A percentile compares a stretch with the other conserved stretches of the same genome.
Evolutionary conservation across 2,888 invertebrate species (phyloP).

Genomic region (Hedychridium roseum): DNA sequence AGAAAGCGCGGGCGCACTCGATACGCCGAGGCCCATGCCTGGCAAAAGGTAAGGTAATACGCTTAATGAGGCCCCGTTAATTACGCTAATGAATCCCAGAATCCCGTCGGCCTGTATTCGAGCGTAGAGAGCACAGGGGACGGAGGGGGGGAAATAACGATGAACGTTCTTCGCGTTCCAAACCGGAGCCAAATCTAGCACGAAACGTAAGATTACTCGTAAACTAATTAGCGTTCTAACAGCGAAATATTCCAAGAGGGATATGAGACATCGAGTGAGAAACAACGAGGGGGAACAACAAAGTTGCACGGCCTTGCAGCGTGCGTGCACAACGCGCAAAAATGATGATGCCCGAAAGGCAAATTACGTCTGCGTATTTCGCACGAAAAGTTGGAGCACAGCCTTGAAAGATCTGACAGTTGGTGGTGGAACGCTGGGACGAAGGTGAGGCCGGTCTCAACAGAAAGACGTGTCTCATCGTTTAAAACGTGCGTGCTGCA

Average conservation of each 20-base stretch:
- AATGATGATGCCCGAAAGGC: slow-evolving; percentile 42
- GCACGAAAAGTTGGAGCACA: slow-evolving; percentile 27
- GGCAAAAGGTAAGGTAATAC: slow-evolving; percentile 33
- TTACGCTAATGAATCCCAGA: slow-evolving; percentile 56
- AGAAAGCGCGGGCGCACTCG: slow-evolving; percentile 27
- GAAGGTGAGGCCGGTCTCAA: slow-evolving; percentile 30
- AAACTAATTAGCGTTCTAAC: background rate
- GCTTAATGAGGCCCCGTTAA: slow-evolving; percentile 54
- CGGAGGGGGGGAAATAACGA: background rate
- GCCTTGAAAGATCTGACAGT: slow-evolving; percentile 29
- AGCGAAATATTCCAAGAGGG: no score
- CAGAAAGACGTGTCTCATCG: no score
- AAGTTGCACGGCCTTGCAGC: no score
- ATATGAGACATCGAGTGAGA: no score
- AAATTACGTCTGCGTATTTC: slow-evolving; percentile 41
- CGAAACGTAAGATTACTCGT: background rate
- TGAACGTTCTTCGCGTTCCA: background rate
- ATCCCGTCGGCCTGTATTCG: slow-evolving; percentile 42
- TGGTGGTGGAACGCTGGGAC: slow-evolving; percentile 31
- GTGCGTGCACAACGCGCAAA: slow-evolving; percentile 16
- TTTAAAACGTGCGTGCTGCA: slow-evolving; percentile 14
- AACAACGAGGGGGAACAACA: no score
- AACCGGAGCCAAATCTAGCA: background rate
- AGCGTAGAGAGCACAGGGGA: background rate
- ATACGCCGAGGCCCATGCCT: background rate